Base-by-base conservation (phyloP, 2,888 invertebrate species). In the Bugulina stolonifera region DNA sequence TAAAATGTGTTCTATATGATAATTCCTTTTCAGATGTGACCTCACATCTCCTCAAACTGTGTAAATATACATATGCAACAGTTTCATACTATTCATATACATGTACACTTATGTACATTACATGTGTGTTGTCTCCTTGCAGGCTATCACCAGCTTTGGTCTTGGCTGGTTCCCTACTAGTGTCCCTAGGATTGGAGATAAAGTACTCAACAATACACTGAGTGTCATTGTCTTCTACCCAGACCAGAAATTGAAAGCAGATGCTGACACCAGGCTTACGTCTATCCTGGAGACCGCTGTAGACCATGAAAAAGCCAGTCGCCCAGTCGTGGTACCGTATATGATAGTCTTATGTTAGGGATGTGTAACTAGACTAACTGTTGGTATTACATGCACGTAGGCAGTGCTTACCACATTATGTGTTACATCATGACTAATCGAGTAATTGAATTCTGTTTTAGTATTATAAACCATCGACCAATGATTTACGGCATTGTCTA, bases 111-210 rank as follows among this genome's bases (percentile, higher is more conserved):
- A n/a, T n/a, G n/a, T n/a, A n/a, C n/a, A n/a, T n/a, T n/a, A n/a
- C n/a, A n/a, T n/a, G n/a, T n/a, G n/a, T n/a, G n/a, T n/a, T n/a
- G n/a, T n/a, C n/a, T n/a, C n/a, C n/a, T n/a, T n/a, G n/a, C 43
- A 43, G 43, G 43, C 3, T 23, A 27, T 64, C 22, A 64, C 64
- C 27, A 64, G 64, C 32, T 32, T 32, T 3, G 32, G 5, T 27
- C 32, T 64, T 2, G 32, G 29, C 34, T 64, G 64, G 64, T 64
- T 29, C n/a, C 64, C 64, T 34, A 64, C 3, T 3, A 32, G 64
- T 32, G 29, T 32, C n/a, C 64, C 64, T 14, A 25, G 5, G 27
- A n/a, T 64, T 3, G n/a, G n/a, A 2, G 18, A 14, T 64, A 5
- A 2, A 10, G 64, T 64, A n/a, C 22, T 27, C 27, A 64, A 64